Evolutionary conservation across 2,797 vertebrate genomes (phyloP), one percentile per base, ranked within the genome.

Genomic region (Antennarius maculatus): DNA sequence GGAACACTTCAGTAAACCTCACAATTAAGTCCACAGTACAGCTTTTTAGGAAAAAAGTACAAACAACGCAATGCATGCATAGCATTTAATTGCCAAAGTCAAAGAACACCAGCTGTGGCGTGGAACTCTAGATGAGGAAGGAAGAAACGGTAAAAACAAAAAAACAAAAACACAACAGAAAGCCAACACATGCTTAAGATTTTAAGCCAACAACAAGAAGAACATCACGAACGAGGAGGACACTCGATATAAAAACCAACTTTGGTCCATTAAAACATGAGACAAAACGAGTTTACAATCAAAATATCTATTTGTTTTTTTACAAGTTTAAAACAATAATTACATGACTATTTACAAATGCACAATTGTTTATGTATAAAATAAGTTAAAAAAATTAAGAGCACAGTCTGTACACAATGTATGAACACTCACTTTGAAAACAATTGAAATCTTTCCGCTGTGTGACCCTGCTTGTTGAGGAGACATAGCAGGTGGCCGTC

Each of bases 271-370:
- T 93, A 94, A 95, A 95, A 97, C 95, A 92, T 93, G 85, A 95
- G 95, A 98, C 96, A 84, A 94, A 95, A 92, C 94, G 81, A 87
- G 83, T 89, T 97, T 95, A 97, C 95, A 97, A 94, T 95, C 95
- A 96, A 96, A 96, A 96, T 95, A 96, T 95, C 94, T 94, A 96
- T 94, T 94, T 95, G 89, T 89, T 81, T 89, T 81, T 96, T 92
- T 96, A 97, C 95, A 98, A 80, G 92, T 95, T 94, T 91, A 94
- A 95, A 96, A 95, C 92, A 94, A 96, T 99, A 97, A 97, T 98
- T 98, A 98, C 96, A 98, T 94, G 92, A 87, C 88, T 97, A 97
- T 99, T 94, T 99, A 99, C 97, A 99, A 96, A 95, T 97, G 93
- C 95, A 97, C 95, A 97, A 90, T 93, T 88, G 60, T 87, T 86